These are phyloP conservation scores for Stegana nigrithorax DNA, from an alignment of 2,888 invertebrate species.

Conservation along the genomic window DNA sequence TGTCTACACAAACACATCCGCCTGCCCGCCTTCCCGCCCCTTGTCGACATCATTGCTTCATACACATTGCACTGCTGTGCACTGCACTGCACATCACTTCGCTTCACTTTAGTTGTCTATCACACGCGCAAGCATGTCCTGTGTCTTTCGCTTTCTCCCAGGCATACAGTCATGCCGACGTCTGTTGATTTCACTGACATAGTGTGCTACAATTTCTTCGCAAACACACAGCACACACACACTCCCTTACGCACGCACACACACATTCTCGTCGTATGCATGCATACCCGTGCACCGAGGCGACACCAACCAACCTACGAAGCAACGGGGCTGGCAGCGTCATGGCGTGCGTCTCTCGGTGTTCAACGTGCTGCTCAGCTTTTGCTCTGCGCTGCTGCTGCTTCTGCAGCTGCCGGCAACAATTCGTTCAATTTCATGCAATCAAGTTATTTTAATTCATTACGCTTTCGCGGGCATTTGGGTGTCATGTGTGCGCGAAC, in stretches of 20 bases:
- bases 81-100: too few relatives aligned
- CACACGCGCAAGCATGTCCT: too few relatives aligned
- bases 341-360: too few relatives aligned
- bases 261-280: slow-evolving; percentile 20
- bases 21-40: too few relatives aligned
- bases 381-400: slow-evolving; percentile 20
- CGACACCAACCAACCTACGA: slow-evolving; percentile 2
- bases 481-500: slow-evolving; percentile 38
- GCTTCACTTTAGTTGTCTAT: too few relatives aligned
- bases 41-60: too few relatives aligned
- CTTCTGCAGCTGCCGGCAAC: slow-evolving; percentile 35
- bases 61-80: too few relatives aligned
- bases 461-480: slow-evolving; percentile 57
- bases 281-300: slow-evolving; percentile 11
- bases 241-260: slow-evolving; percentile 7
- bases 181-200: too few relatives aligned
- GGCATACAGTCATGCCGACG: too few relatives aligned
- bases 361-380: too few relatives aligned
- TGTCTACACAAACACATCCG: slow-evolving; percentile 33
- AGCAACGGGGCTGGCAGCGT: not conserved
- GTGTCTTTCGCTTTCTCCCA: too few relatives aligned
- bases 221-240: slow-evolving; percentile 13
- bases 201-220: too few relatives aligned
- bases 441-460: slow-evolving; percentile 62
- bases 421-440: slow-evolving; percentile 60